Conservation (phyloP, 2,888 invertebrate genomes). For the Baronia brevicornis region DNA sequence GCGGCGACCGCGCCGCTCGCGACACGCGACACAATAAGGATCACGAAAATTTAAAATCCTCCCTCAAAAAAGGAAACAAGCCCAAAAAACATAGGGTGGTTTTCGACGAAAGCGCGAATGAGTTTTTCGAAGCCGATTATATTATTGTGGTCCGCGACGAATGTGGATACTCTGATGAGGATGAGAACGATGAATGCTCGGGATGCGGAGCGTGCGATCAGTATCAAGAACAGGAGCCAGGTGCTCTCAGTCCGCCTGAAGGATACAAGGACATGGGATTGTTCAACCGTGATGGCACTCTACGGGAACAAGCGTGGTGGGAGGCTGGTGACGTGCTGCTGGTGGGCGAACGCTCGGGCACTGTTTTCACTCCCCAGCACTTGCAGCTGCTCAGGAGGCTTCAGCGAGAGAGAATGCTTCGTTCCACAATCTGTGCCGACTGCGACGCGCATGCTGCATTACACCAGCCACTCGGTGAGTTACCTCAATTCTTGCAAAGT, state of each 20-base stretch:
- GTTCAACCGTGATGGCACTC: slow-evolving; percentile 72
- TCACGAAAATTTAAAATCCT: slow-evolving; percentile 79
- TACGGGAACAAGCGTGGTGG: slow-evolving; percentile 76
- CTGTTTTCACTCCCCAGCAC: slow-evolving; percentile 80
- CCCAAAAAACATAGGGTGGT: slow-evolving; percentile 86
- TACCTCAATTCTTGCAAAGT: slow-evolving; percentile 47
- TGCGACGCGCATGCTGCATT: slow-evolving; percentile 66
- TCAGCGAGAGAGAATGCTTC: slow-evolving; percentile 76
- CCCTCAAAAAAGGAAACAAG: slow-evolving; percentile 85
- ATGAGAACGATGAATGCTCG: slow-evolving; percentile 83
- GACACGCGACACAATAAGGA: slow-evolving; percentile 78
- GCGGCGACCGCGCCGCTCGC: slow-evolving; percentile 67
- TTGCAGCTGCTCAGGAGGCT: slow-evolving; percentile 79
- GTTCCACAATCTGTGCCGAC: slow-evolving; percentile 72
- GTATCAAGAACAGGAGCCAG: slow-evolving; percentile 85
- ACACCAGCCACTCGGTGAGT: slow-evolving; percentile 68
- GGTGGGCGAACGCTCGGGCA: slow-evolving; percentile 73
- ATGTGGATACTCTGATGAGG: slow-evolving; percentile 87
- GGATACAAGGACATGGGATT: slow-evolving; percentile 91
- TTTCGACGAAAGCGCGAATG: slow-evolving; percentile 92
- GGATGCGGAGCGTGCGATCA: slow-evolving; percentile 69
- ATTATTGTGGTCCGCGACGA: slow-evolving; percentile 93
- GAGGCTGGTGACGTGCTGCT: slow-evolving; percentile 75
- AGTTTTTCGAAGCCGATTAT: slow-evolving; percentile 94
- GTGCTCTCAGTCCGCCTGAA: slow-evolving; percentile 92